Evolutionary conservation across 2,113 vertebrate species (phyloP).

Genomic region (Ardeotis arabs): DNA sequence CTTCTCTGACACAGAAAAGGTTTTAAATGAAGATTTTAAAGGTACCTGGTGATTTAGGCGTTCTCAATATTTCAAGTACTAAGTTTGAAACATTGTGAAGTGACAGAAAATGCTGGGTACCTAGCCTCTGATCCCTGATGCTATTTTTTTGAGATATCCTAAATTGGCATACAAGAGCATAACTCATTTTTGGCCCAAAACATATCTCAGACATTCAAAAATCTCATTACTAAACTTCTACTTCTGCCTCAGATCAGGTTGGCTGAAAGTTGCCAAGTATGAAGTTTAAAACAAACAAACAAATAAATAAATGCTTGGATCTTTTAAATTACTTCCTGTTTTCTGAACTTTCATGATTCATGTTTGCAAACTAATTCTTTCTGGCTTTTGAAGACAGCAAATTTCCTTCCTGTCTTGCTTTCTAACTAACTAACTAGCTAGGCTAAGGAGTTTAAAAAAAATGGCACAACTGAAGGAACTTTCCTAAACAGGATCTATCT

Average conservation of each 20-base stretch:
- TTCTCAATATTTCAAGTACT: neutral
- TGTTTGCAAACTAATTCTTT: neutral
- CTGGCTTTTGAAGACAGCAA: neutral
- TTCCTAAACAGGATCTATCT: neutral
- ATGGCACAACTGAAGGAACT: neutral
- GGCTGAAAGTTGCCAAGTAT: neutral
- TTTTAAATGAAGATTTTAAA: neutral
- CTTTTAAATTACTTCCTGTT: neutral
- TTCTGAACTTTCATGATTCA: neutral
- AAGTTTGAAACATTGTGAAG: neutral
- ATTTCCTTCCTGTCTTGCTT: neutral
- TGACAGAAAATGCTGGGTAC: neutral
- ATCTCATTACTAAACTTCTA: neutral
- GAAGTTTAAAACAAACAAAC: neutral
- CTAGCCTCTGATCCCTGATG: neutral
- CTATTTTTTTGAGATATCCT: neutral
- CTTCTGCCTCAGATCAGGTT: neutral
- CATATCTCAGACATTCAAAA: neutral
- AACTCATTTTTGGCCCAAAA: neutral
- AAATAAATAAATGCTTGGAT: neutral
- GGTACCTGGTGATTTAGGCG: neutral
- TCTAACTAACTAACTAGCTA: neutral
- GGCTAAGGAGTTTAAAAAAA: neutral
- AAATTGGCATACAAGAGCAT: neutral
- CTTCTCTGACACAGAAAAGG: neutral